phyloP scores from a whole-genome alignment of 2,888 invertebrate species.

The Leptinotarsa tumamoca region DNA sequence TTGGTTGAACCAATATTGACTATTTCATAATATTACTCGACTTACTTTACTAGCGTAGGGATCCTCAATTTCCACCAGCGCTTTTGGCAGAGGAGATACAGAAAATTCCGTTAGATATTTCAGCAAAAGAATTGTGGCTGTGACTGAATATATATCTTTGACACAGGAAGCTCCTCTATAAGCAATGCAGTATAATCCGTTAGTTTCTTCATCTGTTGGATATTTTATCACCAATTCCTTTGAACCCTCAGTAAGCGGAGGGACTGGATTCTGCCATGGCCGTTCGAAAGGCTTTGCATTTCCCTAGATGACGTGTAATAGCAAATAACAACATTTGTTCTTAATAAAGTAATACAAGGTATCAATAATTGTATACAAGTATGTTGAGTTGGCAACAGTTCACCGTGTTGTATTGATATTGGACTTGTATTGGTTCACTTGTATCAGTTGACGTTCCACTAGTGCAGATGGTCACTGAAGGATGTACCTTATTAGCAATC shows the following conservation, averaged over 20 bases:
- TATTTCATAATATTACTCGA: conserved; percentile 29
- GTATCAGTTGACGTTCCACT: too few relatives aligned
- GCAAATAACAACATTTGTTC: too few relatives aligned
- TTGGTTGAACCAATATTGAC: not conserved
- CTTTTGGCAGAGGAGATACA: conserved; percentile 84
- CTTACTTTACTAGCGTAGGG: conserved; percentile 83
- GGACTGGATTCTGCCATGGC: conserved; percentile 83
- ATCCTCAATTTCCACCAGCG: conserved; percentile 85
- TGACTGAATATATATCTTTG: conserved; percentile 71
- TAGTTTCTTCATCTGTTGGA: conserved; percentile 87
- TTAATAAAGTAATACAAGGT: too few relatives aligned
- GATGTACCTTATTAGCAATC: too few relatives aligned
- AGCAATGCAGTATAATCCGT: conserved; percentile 81
- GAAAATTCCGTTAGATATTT: conserved; percentile 90
- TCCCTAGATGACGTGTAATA: conserved; percentile 61
- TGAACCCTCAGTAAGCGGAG: conserved; percentile 71
- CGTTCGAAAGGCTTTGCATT: conserved; percentile 72
- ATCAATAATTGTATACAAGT: too few relatives aligned
- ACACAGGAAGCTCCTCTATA: conserved; percentile 84
- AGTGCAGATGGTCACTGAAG: too few relatives aligned
- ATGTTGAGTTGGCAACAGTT: too few relatives aligned
- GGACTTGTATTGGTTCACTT: too few relatives aligned
- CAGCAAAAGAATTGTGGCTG: conserved; percentile 76
- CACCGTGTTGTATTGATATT: too few relatives aligned
- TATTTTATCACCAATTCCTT: conserved; percentile 73